Conservation (phyloP, 1,140 invertebrate species). For the Drosophila sp. region DNA sequence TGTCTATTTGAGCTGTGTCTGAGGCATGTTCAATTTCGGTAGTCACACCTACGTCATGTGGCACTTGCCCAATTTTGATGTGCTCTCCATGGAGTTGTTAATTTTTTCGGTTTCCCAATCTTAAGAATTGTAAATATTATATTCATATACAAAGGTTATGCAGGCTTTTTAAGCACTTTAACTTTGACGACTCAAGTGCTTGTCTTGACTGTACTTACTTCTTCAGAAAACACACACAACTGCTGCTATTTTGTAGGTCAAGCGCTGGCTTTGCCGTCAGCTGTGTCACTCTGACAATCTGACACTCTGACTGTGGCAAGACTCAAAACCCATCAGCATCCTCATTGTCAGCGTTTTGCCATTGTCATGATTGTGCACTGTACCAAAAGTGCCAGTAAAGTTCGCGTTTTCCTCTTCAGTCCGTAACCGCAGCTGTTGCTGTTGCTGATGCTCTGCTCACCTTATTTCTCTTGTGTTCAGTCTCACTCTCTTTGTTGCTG, state of each 20-base stretch:
- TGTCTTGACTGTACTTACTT: conserved; percentile 40
- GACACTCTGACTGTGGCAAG: conserved; percentile 9
- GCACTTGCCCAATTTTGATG: conserved; percentile 58
- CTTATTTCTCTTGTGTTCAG: background rate
- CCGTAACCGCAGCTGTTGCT: background rate
- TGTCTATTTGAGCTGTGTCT: conserved; percentile 14
- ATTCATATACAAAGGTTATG: conserved; percentile 31
- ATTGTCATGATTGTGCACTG: conserved; percentile 67
- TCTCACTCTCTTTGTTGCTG: background rate
- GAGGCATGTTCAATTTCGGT: conserved; percentile 70
- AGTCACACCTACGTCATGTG: conserved; percentile 60
- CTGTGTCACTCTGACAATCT: no score
- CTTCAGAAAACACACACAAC: conserved; percentile 29
- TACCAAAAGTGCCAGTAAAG: conserved; percentile 71
- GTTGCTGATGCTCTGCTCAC: no score
- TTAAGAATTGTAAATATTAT: conserved; percentile 60
- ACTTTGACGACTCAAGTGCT: conserved; percentile 64
- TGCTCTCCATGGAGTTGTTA: conserved; percentile 41
- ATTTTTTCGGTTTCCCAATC: conserved; percentile 26
- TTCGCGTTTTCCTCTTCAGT: conserved; percentile 31
- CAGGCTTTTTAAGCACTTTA: conserved; percentile 47
- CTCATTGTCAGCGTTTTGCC: conserved; percentile 34
- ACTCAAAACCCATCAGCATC: conserved; percentile 37
- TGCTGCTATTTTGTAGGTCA: conserved; percentile 63
- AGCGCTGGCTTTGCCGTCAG: conserved; percentile 45